phyloP scores from a whole-genome alignment of 2,888 invertebrate genomes.

The Pristionchus fissidentatus region DNA sequence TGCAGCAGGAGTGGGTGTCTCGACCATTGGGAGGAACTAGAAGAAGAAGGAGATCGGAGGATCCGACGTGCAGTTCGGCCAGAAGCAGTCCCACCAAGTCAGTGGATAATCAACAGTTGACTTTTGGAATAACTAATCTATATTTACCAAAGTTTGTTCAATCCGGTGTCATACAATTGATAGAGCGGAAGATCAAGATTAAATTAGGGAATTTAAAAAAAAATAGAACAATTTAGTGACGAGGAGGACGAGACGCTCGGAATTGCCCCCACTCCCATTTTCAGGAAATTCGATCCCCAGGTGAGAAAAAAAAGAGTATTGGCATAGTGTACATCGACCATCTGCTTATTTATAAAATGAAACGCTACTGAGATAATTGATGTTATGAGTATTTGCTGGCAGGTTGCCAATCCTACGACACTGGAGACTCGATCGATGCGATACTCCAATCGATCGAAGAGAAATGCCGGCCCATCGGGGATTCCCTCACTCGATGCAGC shows the following conservation, averaged over 20 bases:
- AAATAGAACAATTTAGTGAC: no score
- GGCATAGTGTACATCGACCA: no score
- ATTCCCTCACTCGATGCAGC: slow-evolving; percentile 45
- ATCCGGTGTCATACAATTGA: no score
- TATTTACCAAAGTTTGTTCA: no score
- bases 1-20: slow-evolving; percentile 20
- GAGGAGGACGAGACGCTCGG: slow-evolving; percentile 40
- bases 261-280: slow-evolving; percentile 57
- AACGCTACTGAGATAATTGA: not conserved
- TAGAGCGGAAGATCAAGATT: no score
- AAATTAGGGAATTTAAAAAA: no score
- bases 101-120: no score
- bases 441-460: slow-evolving; percentile 25
- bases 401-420: slow-evolving; percentile 33
- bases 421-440: slow-evolving; percentile 37
- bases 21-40: slow-evolving; percentile 17
- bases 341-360: not conserved
- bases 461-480: slow-evolving; percentile 44
- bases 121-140: no score
- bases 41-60: slow-evolving; percentile 14
- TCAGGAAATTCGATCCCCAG: slow-evolving; percentile 58
- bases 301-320: slow-evolving; percentile 32
- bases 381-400: not conserved
- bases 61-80: slow-evolving; percentile 27
- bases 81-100: slow-evolving; percentile 18